Conservation (phyloP, 2,113 vertebrate genomes). For the Tachysurus fulvidraco region DNA sequence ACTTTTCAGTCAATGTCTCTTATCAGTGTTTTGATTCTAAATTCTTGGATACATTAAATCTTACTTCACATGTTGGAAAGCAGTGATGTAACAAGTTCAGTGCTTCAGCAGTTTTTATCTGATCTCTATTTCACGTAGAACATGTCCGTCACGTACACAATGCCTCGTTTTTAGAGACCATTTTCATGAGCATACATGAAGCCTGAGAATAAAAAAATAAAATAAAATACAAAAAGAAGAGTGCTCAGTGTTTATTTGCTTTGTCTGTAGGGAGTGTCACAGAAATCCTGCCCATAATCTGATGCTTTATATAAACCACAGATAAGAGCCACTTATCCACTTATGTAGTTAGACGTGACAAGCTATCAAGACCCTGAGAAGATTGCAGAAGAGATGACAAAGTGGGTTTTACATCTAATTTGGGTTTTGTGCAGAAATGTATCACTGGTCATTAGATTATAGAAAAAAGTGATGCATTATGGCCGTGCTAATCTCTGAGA, state of each 20-base stretch:
- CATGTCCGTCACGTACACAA: background rate
- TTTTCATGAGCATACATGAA: background rate
- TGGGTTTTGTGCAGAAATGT: background rate
- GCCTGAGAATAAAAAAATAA: background rate
- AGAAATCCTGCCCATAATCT: conserved; percentile 35
- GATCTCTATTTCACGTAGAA: background rate
- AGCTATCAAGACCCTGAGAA: background rate
- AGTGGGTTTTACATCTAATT: conserved; percentile 21
- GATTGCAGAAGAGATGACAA: background rate
- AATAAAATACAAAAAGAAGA: too few relatives aligned
- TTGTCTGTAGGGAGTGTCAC: conserved; percentile 25
- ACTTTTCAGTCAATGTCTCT: background rate
- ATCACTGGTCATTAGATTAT: conserved; percentile 11
- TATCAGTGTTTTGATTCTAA: background rate
- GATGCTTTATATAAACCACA: conserved; percentile 37
- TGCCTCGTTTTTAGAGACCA: background rate
- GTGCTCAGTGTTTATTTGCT: conserved; percentile 42
- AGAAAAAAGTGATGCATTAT: background rate
- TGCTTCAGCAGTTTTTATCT: background rate
- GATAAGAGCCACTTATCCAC: conserved; percentile 43
- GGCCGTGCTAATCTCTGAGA: background rate
- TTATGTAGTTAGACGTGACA: background rate
- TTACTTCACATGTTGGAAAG: background rate
- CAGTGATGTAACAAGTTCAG: background rate
- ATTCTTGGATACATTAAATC: background rate